Base-by-base conservation (phyloP, 2,888 invertebrate species). In the Myopa testacea region DNA sequence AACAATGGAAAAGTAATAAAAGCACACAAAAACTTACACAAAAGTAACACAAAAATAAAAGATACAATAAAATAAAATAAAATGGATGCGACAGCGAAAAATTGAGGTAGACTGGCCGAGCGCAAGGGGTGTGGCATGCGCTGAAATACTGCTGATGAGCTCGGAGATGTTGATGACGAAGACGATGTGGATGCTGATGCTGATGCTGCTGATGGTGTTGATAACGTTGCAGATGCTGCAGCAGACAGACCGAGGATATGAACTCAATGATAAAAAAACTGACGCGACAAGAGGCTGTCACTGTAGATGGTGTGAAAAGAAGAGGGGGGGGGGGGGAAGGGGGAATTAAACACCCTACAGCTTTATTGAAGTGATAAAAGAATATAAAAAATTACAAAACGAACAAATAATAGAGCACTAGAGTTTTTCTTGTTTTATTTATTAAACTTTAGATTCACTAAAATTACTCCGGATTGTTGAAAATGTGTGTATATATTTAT, bases 81-180 rank as follows among this genome's bases (percentile, higher is more conserved):
- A 75, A 26, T 68, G 75, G 14, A 37, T 67, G 67, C 38, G 68
- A 75, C 67, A 58, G 40, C 55, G 40, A 67, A 40, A 67, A 38
- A 37, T 34, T 19, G 74, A 50, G 6, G 45, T 10, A 50, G 63
- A 52, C 38, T 34, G n/a, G 26, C n/a, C 65, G 26, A 19, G 38
- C 10, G 65, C 16, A 50, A 52, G 26, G 37, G 19, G 65, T 14
- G 58, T 40, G 68, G 69, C 77, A 52, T 65, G 79, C 74, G 78
- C 38, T 72, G 68, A 73, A 60, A 63, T 55, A 68, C 67, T 80
- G 82, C 77, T 73, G 80, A 81, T 80, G 80, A 78, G 81, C 79
- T 79, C 81, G 80, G 26, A 63, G 71, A 70, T 71, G 63, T 77
- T 76, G 74, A 78, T 63, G 50, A 79, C 77, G 74, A 76, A 78